Conservation (phyloP, 1,140 invertebrate species). For the Laupala kohalensis region DNA sequence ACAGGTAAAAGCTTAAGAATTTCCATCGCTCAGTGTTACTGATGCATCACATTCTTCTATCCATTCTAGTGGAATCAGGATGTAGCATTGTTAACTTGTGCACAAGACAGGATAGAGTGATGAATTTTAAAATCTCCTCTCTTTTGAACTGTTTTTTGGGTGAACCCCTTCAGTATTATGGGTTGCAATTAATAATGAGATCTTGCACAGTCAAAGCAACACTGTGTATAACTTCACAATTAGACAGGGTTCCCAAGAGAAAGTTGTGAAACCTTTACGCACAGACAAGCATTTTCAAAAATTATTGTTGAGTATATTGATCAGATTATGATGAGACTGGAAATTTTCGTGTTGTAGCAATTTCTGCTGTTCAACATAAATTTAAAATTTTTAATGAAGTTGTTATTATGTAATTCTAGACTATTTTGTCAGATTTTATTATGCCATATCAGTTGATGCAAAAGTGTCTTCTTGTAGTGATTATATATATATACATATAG, state of each 20-base stretch:
- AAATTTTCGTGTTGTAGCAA: background rate
- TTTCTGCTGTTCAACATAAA: background rate
- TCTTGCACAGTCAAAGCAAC: background rate
- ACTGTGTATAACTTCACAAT: background rate
- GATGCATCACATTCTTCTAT: background rate
- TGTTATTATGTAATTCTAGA: constrained; percentile 9
- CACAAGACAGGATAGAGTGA: background rate
- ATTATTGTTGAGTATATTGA: constrained; percentile 1
- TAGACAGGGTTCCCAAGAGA: background rate
- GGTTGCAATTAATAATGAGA: background rate
- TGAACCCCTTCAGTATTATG: background rate
- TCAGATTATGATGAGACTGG: background rate
- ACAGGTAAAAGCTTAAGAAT: background rate
- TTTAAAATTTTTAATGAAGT: constrained; percentile 3
- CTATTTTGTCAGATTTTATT: constrained; percentile 9
- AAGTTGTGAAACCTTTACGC: background rate
- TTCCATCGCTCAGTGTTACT: background rate
- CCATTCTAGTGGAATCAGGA: background rate
- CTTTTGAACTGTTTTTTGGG: background rate
- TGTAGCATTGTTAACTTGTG: background rate
- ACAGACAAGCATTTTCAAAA: background rate
- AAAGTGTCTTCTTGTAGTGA: background rate
- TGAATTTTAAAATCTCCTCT: background rate
- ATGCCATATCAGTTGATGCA: constrained; percentile 2
- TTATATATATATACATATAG: background rate